These are phyloP conservation scores for Antheraea pernyi DNA, from an alignment of 1,140 invertebrate genomes.

Conservation along the genomic window DNA sequence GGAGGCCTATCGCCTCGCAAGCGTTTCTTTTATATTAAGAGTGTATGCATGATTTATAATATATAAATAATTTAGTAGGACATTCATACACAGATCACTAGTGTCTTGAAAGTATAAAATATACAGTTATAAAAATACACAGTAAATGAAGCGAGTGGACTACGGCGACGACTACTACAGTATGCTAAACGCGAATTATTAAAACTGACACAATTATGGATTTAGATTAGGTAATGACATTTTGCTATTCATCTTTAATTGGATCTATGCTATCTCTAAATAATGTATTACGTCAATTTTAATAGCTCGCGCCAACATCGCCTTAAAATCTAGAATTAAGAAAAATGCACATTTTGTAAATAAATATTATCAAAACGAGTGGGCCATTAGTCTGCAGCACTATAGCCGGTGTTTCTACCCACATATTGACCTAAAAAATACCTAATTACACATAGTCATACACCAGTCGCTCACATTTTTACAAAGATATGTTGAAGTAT, in stretches of 20 bases:
- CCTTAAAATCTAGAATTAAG: too few relatives aligned
- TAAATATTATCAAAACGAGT: slow-evolving; percentile 39
- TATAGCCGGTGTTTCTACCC: slow-evolving; percentile 29
- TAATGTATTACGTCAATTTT: too few relatives aligned
- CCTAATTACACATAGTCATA: background rate
- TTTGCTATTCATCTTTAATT: too few relatives aligned
- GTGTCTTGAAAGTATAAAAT: slow-evolving; percentile 41
- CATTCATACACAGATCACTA: slow-evolving; percentile 67
- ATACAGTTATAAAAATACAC: slow-evolving; percentile 68
- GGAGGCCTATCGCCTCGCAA: slow-evolving; percentile 65
- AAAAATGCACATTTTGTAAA: slow-evolving; percentile 49
- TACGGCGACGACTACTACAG: background rate
- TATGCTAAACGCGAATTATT: background rate
- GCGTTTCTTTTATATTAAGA: slow-evolving; percentile 63
- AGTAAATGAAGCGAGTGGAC: slow-evolving; percentile 12
- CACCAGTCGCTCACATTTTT: slow-evolving; percentile 53
- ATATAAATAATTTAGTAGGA: slow-evolving; percentile 72
- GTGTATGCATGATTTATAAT: slow-evolving; percentile 74
- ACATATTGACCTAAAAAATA: slow-evolving; percentile 4
- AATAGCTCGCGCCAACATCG: too few relatives aligned
- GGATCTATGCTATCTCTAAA: too few relatives aligned
- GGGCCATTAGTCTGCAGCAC: slow-evolving; percentile 38
- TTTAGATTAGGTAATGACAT: too few relatives aligned
- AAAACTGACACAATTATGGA: background rate
- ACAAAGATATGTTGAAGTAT: slow-evolving; percentile 77